Evolutionary conservation across 2,797 vertebrate species (phyloP), one percentile per base, ranked within the genome.

Genomic region (Tachyglossus aculeatus): DNA sequence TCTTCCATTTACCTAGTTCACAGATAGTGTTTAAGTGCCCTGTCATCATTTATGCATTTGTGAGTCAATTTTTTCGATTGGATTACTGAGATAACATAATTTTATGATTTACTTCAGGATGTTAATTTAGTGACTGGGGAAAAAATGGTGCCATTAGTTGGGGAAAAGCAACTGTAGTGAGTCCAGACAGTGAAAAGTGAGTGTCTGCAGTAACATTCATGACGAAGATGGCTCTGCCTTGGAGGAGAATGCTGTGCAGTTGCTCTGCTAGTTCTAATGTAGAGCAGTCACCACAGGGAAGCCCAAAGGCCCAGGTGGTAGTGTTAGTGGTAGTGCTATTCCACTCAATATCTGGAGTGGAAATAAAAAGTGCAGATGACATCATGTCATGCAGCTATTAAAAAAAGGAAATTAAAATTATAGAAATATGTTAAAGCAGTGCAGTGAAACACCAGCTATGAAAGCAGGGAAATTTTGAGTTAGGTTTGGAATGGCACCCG

Each of bases 371-470:
- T 87, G 81, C 82, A 70, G 79, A 80, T 53, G 14, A 59, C 45
- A 34, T 81, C 39, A 68, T 78, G 63, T 73, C 71, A 67, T 38
- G 53, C n/a, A 69, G 56, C 62, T 44, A 69, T 86, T 90, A 74
- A 80, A 73, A 86, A 82, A 82, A 80, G 79, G 77, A 83, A 85
- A 87, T 80, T 78, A 80, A 83, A 27, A 52, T 44, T 57, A 56
- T 64, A 85, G 76, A 70, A 76, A 27, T 73, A 21, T 34, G 48
- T 81, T 86, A 59, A 65, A 78, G 44, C 22, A 19, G 24, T 13
- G 15, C 60, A 50, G 58, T 40, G 61, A 69, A 53, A 56, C 1
- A 8, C 19, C 54, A 82, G 68, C 32, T 45, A 67, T 84, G 81
- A 87, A 88, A 76, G 36, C 38, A n/a, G 77, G 76, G 77, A 71